These are phyloP conservation scores for Umimayanthus chanpuru DNA, from an alignment of 92 coral and sea anemone genomes.

Conservation along the genomic window DNA sequence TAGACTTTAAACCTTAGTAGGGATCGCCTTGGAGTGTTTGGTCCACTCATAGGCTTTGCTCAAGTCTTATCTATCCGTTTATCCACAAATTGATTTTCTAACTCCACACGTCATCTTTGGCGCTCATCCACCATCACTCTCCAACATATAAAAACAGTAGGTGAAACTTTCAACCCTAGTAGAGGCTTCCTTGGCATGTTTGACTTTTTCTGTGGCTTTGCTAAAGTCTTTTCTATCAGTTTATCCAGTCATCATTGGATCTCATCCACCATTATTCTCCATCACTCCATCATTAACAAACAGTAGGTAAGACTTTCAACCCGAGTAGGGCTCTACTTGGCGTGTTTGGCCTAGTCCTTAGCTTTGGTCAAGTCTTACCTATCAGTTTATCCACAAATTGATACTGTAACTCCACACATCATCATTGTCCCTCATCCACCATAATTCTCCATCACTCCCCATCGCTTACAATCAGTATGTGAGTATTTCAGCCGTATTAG, in stretches of 20 bases:
- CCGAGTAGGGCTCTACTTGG: background rate
- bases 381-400: no score
- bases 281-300: background rate
- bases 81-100: slow-evolving; percentile 28
- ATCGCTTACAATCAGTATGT: no score
- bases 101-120: background rate
- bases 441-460: no score
- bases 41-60: slow-evolving; percentile 50
- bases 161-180: no score
- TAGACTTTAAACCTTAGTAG: background rate
- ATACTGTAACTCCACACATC: no score
- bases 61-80: slow-evolving; percentile 65
- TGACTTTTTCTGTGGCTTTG: slow-evolving; percentile 46
- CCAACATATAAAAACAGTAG: no score
- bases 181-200: slow-evolving; percentile 14
- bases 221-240: slow-evolving; percentile 60
- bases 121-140: no score
- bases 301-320: background rate
- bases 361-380: no score
- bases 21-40: slow-evolving; percentile 16
- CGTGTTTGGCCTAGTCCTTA: slow-evolving; percentile 46
- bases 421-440: no score
- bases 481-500: no score
- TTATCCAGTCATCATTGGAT: slow-evolving; percentile 39
- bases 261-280: background rate